Evolutionary conservation across 2,113 vertebrate species (phyloP).

Genomic region (Pituophis catenifer): DNA sequence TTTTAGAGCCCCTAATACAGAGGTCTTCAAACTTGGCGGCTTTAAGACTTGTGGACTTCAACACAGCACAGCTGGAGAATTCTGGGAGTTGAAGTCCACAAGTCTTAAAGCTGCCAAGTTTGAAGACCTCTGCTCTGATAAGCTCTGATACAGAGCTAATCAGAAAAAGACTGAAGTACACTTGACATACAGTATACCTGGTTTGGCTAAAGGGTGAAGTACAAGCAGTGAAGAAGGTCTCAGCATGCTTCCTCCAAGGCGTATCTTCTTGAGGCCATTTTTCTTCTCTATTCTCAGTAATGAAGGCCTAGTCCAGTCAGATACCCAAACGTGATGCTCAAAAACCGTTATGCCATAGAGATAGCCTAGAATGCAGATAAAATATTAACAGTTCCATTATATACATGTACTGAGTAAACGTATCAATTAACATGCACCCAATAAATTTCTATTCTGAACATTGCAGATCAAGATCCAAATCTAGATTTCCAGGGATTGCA

Average conservation of each 20-base stretch:
- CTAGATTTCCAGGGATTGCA: neutral
- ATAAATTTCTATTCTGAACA: neutral
- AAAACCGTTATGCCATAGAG: conserved; percentile 86
- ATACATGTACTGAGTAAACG: neutral
- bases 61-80: too few species aligned
- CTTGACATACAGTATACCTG: conserved; percentile 75
- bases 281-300: conserved; percentile 83
- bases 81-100: too few species aligned
- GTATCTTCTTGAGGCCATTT: conserved; percentile 75
- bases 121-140: neutral
- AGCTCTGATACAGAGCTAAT: conserved; percentile 16
- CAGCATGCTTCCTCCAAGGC: conserved; percentile 78
- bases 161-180: conserved; percentile 43
- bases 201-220: conserved; percentile 88
- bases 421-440: neutral
- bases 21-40: too few species aligned
- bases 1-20: conserved; percentile 8
- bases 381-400: neutral
- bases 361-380: conserved; percentile 66
- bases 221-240: conserved; percentile 85
- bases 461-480: neutral
- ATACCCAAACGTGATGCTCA: conserved; percentile 87
- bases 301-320: conserved; percentile 77
- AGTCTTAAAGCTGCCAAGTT: too few species aligned
- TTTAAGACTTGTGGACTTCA: too few species aligned